These are phyloP conservation scores for Alloplasta piceator DNA, from an alignment of 2,888 invertebrate species.

Conservation along the genomic window DNA sequence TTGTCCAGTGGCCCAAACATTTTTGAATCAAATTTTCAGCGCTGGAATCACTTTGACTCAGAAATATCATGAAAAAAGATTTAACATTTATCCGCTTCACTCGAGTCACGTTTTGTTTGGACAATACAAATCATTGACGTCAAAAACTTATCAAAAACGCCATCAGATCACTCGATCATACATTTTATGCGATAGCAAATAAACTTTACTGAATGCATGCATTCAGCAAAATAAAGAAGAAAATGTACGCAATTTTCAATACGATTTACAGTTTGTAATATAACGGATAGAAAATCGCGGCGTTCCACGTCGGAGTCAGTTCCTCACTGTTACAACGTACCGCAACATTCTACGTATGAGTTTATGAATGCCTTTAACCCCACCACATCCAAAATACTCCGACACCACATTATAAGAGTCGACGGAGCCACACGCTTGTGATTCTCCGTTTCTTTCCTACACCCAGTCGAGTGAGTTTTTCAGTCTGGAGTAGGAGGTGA, in stretches of 20 bases:
- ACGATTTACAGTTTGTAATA: background rate
- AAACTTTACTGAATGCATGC: background rate
- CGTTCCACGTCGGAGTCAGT: constrained; percentile 5
- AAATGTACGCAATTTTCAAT: background rate
- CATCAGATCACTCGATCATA: background rate
- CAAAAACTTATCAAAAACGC: background rate
- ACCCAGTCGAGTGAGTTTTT: background rate
- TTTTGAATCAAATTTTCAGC: background rate
- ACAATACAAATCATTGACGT: background rate
- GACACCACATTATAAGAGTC: background rate
- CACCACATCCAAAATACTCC: constrained; percentile 8
- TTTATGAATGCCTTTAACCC: constrained; percentile 14
- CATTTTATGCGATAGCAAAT: background rate
- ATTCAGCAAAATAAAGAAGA: background rate
- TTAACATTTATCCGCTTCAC: background rate
- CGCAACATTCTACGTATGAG: background rate
- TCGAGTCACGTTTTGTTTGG: background rate
- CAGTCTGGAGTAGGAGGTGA: constrained; percentile 11
- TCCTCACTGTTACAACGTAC: constrained; percentile 15
- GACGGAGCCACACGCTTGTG: background rate
- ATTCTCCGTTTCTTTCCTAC: background rate
- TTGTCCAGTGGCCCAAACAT: background rate
- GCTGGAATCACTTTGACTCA: background rate
- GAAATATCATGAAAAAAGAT: background rate
- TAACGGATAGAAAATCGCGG: background rate